These are phyloP conservation scores for Spatulosminthurus flaviceps DNA, from an alignment of 2,888 invertebrate species.

Conservation along the genomic window DNA sequence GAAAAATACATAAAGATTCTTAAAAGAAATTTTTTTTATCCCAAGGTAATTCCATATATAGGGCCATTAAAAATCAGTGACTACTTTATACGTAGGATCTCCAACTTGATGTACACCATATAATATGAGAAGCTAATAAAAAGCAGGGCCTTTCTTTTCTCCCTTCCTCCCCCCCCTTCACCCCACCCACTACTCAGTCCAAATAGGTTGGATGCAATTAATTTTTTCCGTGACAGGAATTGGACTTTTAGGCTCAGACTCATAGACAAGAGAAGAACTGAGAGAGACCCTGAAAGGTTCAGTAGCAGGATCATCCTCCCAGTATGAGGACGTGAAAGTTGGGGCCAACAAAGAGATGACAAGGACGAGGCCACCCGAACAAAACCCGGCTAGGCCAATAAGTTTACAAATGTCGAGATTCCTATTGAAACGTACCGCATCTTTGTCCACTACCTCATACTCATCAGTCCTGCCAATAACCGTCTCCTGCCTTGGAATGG, in stretches of 20 bases:
- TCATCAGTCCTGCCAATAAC: conserved; percentile 66
- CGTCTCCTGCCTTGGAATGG: conserved; percentile 67
- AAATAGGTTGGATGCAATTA: conserved; percentile 65
- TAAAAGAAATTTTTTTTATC: too few species aligned
- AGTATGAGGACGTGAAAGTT: conserved; percentile 67
- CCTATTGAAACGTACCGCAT: conserved; percentile 67
- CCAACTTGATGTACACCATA: too few species aligned
- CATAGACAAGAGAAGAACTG: conserved; percentile 40
- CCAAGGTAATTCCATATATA: too few species aligned
- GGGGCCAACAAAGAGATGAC: conserved; percentile 68
- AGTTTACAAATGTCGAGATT: conserved; percentile 68
- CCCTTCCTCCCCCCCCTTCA: too few species aligned
- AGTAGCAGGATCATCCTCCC: conserved; percentile 65
- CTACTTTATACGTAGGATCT: too few species aligned
- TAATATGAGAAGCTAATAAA: too few species aligned
- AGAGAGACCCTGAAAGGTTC: conserved; percentile 58
- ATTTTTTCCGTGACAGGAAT: conserved; percentile 64
- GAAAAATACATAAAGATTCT: too few species aligned
- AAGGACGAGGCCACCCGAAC: conserved; percentile 68
- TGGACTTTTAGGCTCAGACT: conserved; percentile 56
- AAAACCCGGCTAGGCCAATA: conserved; percentile 68
- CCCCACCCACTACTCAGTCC: conserved; percentile 65
- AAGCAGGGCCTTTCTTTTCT: too few species aligned
- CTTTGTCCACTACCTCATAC: conserved; percentile 66
- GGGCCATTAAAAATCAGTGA: too few species aligned